Percentiles rank a stretch among this genome's conserved stretches.
Conservation (phyloP, 2,888 invertebrate species). For the Opisthograptis luteolata region DNA sequence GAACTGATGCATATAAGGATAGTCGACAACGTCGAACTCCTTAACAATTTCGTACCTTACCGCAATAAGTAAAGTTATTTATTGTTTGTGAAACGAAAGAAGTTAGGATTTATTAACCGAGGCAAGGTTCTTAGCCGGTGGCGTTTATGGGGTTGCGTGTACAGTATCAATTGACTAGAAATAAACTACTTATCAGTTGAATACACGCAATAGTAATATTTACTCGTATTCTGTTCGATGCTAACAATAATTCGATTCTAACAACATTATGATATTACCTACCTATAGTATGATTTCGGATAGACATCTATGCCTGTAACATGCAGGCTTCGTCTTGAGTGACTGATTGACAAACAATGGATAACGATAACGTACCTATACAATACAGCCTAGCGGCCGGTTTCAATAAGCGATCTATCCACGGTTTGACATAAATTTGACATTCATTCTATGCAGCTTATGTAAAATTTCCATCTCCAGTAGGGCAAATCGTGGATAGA, state of each 20-base stretch:
- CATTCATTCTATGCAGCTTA: too few relatives aligned
- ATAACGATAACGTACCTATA: too few relatives aligned
- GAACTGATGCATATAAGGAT: constrained; percentile 13
- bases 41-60: constrained; percentile 4
- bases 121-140: neutral
- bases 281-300: too few relatives aligned
- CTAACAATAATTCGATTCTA: neutral
- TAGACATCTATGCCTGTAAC: too few relatives aligned
- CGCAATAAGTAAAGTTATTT: neutral
- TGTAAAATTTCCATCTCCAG: too few relatives aligned
- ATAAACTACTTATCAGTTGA: constrained; percentile 5
- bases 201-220: constrained; percentile 5
- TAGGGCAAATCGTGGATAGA: too few relatives aligned
- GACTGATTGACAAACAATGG: too few relatives aligned
- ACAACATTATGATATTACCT: too few relatives aligned
- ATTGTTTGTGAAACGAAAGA: constrained; percentile 1
- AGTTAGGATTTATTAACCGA: neutral
- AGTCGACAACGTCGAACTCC: constrained; percentile 3
- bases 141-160: constrained; percentile 3
- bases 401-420: too few relatives aligned
- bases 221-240: neutral
- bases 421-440: too few relatives aligned
- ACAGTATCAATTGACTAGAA: constrained; percentile 1
- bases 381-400: too few relatives aligned
- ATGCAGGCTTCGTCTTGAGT: too few relatives aligned